phyloP scores from a whole-genome alignment of 2,113 vertebrate genomes.

The Scomber colias region DNA sequence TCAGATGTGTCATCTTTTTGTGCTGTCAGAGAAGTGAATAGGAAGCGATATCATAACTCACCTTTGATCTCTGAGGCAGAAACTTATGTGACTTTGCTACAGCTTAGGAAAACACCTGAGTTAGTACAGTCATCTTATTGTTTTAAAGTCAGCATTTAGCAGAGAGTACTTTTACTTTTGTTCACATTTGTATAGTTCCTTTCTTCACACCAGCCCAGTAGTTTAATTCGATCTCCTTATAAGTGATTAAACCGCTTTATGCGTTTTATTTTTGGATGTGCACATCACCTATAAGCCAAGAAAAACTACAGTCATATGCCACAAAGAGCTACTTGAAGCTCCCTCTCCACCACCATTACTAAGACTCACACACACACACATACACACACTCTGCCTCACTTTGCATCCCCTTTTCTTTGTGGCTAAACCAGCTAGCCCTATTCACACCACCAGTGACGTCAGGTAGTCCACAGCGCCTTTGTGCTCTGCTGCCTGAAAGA shows the following conservation, averaged over 20 bases:
- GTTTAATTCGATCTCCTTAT: slow-evolving; percentile 24
- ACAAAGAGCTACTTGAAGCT: slow-evolving; percentile 60
- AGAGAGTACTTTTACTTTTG: neutral
- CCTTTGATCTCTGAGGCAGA: neutral
- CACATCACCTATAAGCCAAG: slow-evolving; percentile 45
- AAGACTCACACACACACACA: slow-evolving; percentile 10
- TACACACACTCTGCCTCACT: slow-evolving; percentile 12
- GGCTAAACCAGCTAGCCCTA: slow-evolving; percentile 43
- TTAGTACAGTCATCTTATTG: neutral
- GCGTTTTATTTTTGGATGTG: slow-evolving; percentile 52
- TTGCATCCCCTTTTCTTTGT: slow-evolving; percentile 34
- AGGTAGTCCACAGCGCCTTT: slow-evolving; percentile 65
- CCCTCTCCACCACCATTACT: slow-evolving; percentile 13
- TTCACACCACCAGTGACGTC: slow-evolving; percentile 68
- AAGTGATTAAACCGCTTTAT: slow-evolving; percentile 39
- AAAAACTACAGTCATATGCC: slow-evolving; percentile 45
- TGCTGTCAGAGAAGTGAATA: neutral
- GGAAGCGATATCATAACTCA: neutral
- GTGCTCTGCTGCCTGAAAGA: slow-evolving; percentile 60
- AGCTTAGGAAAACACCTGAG: neutral
- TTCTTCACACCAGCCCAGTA: slow-evolving; percentile 1
- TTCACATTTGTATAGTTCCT: neutral
- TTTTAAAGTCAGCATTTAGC: neutral
- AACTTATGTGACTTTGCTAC: slow-evolving; percentile 6
- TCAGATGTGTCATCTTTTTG: neutral